Evolutionary conservation across 2,888 invertebrate species (phyloP).

Genomic region (Idaea straminata): DNA sequence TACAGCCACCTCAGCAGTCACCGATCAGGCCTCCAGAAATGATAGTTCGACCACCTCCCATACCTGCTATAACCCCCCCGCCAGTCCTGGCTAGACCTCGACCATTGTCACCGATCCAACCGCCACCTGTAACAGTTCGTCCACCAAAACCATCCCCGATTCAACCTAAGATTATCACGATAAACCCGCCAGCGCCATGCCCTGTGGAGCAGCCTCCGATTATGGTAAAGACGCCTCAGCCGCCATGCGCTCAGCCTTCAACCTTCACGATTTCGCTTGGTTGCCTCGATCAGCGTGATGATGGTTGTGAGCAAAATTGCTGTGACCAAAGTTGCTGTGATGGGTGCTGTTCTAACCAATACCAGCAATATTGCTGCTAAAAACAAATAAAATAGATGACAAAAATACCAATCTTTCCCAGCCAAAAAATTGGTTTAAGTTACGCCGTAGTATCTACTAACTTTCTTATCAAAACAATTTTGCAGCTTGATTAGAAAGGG

Average conservation of each 20-base stretch:
- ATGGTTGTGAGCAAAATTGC: no score
- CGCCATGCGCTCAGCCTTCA: constrained; percentile 44
- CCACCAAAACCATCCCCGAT: constrained; percentile 43
- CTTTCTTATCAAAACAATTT: no score
- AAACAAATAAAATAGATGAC: no score
- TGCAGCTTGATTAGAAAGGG: no score
- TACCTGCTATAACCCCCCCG: constrained; percentile 45
- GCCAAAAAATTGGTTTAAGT: no score
- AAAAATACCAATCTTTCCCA: no score
- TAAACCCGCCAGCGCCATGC: constrained; percentile 43
- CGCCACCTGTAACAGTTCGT: constrained; percentile 48
- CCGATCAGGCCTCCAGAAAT: constrained; percentile 49
- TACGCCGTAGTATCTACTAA: no score
- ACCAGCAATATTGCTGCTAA: no score
- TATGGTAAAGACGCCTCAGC: constrained; percentile 44
- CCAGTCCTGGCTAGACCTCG: constrained; percentile 52
- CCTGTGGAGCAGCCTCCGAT: constrained; percentile 49
- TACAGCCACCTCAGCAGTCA: constrained; percentile 40
- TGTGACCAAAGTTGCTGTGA: no score
- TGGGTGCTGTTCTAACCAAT: no score
- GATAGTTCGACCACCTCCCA: constrained; percentile 40
- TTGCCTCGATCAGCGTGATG: no score
- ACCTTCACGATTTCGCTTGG: constrained; percentile 9
- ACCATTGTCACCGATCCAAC: constrained; percentile 40
- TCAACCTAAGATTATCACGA: constrained; percentile 45